A percentile compares a stretch with the other conserved stretches of the same genome.
Evolutionary conservation across 2,797 vertebrate species (phyloP).

Genomic region (Pseudomugil tenellus): DNA sequence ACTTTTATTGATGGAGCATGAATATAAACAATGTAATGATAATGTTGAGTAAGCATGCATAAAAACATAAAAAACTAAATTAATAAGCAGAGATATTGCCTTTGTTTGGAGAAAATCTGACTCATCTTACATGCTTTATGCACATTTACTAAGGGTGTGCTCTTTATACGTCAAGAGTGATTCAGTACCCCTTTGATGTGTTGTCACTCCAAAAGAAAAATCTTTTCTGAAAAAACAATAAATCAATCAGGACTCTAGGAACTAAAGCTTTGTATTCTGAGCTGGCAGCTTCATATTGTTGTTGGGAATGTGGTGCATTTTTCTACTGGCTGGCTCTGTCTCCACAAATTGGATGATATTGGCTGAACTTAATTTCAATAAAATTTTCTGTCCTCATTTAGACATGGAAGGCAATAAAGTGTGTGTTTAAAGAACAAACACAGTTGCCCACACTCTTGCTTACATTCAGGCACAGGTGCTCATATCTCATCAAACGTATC

Average conservation of each 20-base stretch:
- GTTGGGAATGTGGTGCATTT: not conserved
- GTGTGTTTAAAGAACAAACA: conserved; percentile 20
- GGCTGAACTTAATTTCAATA: conserved; percentile 13
- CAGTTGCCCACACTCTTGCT: conserved; percentile 19
- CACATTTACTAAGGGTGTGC: not conserved
- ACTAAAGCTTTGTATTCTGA: not conserved
- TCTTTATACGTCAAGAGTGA: not conserved
- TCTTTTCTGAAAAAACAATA: not conserved
- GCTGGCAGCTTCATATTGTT: not conserved
- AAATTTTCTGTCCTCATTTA: conserved; percentile 2
- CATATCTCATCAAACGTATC: conserved; percentile 55
- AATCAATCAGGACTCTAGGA: not conserved
- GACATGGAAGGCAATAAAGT: conserved; percentile 22
- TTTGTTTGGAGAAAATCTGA: not conserved
- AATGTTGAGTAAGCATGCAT: too few species aligned
- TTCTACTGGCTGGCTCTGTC: not conserved
- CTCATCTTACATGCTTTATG: not conserved
- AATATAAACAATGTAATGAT: not conserved
- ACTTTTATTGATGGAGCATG: not conserved
- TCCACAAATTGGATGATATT: conserved; percentile 13
- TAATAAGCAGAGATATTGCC: not conserved
- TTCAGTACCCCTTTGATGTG: not conserved
- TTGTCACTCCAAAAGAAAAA: conserved; percentile 1
- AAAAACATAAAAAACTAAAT: not conserved
- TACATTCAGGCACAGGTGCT: conserved; percentile 59